Conservation (phyloP, 2,888 invertebrate species). For the Amblyjoppa proteus region DNA sequence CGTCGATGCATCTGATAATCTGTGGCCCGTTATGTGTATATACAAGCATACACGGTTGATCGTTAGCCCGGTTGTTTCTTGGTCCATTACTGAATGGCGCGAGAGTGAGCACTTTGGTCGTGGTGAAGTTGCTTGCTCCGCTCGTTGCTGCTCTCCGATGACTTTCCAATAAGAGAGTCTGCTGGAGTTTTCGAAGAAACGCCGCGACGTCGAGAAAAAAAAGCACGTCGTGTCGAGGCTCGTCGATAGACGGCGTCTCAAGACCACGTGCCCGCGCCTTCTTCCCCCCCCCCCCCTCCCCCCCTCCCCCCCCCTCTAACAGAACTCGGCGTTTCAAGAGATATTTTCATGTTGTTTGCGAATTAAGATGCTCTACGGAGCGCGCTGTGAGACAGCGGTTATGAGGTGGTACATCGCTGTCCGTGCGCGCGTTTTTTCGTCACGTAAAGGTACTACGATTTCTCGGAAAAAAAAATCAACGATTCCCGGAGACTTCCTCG, state of each 20-base stretch:
- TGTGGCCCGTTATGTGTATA: slow-evolving; percentile 16
- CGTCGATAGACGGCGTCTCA: slow-evolving; percentile 53
- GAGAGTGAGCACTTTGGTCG: slow-evolving; percentile 41
- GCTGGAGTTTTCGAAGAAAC: slow-evolving; percentile 10
- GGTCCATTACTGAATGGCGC: slow-evolving; percentile 51
- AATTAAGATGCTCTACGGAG: slow-evolving; percentile 1
- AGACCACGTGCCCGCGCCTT: slow-evolving; percentile 52
- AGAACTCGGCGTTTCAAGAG: slow-evolving; percentile 2
- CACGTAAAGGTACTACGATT: not conserved
- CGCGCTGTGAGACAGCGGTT: not conserved
- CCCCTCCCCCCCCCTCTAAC: not conserved
- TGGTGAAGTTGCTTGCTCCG: slow-evolving; percentile 3
- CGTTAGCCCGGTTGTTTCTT: slow-evolving; percentile 31
- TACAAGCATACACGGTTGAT: slow-evolving; percentile 41
- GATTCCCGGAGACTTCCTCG: not conserved
- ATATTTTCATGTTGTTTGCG: slow-evolving; percentile 42
- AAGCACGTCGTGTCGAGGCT: slow-evolving; percentile 27
- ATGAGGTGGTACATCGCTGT: not conserved
- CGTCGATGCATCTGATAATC: slow-evolving; percentile 5
- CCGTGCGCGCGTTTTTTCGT: not conserved
- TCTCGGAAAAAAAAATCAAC: not conserved
- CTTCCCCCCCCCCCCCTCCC: not conserved
- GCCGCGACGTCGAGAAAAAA: slow-evolving; percentile 23
- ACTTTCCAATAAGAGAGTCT: slow-evolving; percentile 15
- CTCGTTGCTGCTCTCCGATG: slow-evolving; percentile 15